Conservation (phyloP, 2,113 vertebrate species). For the Dinomys branickii region DNA sequence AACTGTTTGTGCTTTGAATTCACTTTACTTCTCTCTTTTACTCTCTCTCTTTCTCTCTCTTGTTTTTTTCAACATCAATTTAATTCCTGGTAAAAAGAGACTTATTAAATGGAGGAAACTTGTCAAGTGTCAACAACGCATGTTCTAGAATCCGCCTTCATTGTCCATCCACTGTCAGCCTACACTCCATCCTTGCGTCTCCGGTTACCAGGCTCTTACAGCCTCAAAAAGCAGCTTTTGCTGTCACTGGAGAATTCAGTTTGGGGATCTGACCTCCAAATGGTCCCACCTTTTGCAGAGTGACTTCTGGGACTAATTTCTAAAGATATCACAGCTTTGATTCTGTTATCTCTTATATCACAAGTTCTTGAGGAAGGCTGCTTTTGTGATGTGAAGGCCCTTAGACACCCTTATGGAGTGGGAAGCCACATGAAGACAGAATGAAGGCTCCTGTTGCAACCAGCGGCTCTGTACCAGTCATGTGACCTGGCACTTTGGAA, state of each 20-base stretch:
- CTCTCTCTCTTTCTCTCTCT: neutral
- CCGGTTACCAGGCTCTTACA: neutral
- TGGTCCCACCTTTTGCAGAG: neutral
- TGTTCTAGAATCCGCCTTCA: neutral
- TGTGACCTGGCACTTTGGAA: neutral
- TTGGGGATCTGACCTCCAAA: neutral
- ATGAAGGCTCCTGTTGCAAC: neutral
- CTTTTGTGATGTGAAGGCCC: neutral
- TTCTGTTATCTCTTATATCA: neutral
- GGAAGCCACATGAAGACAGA: neutral
- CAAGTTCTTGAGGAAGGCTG: neutral
- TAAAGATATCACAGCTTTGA: neutral
- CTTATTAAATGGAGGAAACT: neutral
- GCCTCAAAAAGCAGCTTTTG: neutral
- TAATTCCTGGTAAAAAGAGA: neutral
- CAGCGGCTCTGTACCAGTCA: neutral
- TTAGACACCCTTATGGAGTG: neutral
- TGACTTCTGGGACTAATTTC: neutral
- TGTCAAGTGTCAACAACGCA: neutral
- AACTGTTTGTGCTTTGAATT: constrained; percentile 44
- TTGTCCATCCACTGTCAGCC: neutral
- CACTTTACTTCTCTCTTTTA: neutral
- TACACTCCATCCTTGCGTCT: neutral
- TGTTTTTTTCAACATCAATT: neutral
- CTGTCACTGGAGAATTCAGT: neutral